Evolutionary conservation across 2,113 vertebrate genomes (phyloP).

Genomic region (Myrmecophaga tridactyla): DNA sequence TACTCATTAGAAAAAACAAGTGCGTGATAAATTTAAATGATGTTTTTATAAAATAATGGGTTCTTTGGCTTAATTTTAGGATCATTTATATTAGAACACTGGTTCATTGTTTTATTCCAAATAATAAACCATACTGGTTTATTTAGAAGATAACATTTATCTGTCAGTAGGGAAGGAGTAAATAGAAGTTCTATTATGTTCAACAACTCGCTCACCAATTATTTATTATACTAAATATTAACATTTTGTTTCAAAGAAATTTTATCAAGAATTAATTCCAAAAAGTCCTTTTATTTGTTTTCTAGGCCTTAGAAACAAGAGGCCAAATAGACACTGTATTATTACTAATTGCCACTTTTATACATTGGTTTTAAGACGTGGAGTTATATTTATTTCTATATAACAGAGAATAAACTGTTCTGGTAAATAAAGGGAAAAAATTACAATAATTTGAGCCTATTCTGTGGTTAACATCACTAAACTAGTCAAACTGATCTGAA

Average conservation of each 20-base stretch:
- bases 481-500: background rate
- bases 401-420: slow-evolving; percentile 41
- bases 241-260: slow-evolving; percentile 59
- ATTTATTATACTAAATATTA: too few relatives aligned
- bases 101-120: slow-evolving; percentile 39
- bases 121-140: slow-evolving; percentile 48
- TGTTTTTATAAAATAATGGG: slow-evolving; percentile 43
- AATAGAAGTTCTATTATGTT: too few relatives aligned
- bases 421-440: slow-evolving; percentile 11
- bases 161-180: too few relatives aligned
- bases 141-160: too few relatives aligned
- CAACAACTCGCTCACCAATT: too few relatives aligned
- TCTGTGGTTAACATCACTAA: background rate
- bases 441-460: background rate
- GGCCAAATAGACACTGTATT: background rate
- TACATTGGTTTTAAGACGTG: background rate
- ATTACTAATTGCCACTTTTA: slow-evolving; percentile 31
- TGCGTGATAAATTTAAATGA: slow-evolving; percentile 31
- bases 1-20: background rate
- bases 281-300: slow-evolving; percentile 31
- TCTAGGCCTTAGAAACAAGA: slow-evolving; percentile 42
- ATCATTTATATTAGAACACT: slow-evolving; percentile 31
- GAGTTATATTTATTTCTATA: slow-evolving; percentile 40
- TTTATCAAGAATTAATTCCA: slow-evolving; percentile 25
- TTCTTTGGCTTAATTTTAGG: slow-evolving; percentile 44